These are phyloP conservation scores for Karalla daura DNA, from an alignment of 2,797 vertebrate genomes.

Conservation along the genomic window DNA sequence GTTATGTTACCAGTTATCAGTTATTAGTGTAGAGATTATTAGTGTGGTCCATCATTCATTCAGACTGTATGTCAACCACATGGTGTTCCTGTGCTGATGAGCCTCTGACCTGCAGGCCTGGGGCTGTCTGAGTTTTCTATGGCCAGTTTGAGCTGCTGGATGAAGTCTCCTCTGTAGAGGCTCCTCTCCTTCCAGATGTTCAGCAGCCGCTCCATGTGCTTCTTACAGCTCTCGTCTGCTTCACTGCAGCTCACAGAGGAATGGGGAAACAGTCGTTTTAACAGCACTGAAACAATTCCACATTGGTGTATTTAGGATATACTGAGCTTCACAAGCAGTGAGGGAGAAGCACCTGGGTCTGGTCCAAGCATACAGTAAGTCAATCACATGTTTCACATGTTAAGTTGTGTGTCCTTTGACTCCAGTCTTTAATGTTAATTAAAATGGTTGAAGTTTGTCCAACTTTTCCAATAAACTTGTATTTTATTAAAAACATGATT, in stretches of 20 bases:
- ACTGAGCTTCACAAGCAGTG: background rate
- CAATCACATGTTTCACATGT: too few relatives aligned
- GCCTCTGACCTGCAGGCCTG: conserved; percentile 85
- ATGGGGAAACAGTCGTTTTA: too few relatives aligned
- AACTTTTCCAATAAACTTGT: too few relatives aligned
- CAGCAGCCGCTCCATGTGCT: conserved; percentile 94
- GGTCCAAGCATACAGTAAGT: too few relatives aligned
- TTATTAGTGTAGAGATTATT: background rate
- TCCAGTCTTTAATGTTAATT: too few relatives aligned
- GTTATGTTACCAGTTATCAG: background rate
- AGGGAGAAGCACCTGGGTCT: too few relatives aligned
- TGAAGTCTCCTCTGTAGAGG: conserved; percentile 95
- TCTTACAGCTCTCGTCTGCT: conserved; percentile 93
- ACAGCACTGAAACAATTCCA: too few relatives aligned
- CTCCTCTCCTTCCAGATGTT: conserved; percentile 98
- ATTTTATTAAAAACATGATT: too few relatives aligned
- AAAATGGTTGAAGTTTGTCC: too few relatives aligned
- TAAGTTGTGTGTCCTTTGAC: too few relatives aligned
- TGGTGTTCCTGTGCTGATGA: background rate
- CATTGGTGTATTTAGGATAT: too few relatives aligned
- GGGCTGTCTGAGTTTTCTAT: conserved; percentile 97
- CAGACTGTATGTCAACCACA: background rate
- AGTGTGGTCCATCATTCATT: background rate
- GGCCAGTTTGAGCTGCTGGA: conserved; percentile 95
- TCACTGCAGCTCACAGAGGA: too few relatives aligned